Base-by-base conservation (phyloP, 2,113 vertebrate genomes). In the Larimichthys polyactis region DNA sequence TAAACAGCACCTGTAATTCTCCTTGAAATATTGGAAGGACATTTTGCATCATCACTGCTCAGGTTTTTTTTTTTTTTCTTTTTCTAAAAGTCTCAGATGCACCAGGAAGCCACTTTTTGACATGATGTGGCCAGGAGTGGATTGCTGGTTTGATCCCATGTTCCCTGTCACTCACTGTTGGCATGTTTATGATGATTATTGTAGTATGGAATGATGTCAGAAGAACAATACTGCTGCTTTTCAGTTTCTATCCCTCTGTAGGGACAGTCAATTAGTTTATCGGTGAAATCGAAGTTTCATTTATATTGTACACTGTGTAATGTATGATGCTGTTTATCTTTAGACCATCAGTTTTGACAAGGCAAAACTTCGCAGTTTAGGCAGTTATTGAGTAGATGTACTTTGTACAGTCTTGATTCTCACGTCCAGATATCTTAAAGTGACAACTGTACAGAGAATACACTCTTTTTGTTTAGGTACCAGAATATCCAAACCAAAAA, bases 1-100 rank as follows among this genome's bases (percentile, higher is more conserved):
- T 66, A 75, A 90, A 83, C 79, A 78, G 59, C 83, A 87, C 68
- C 84, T 88, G 68, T 72, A 72, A 77, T 80, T 82, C 76, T 51
- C 74, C 78, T 81, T 87, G 55, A 87, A 81, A 81, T 78, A 75
- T 48, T 43, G 65, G 54, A 55, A 86, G 84, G 81, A 10, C n/a
- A n/a, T n/a, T n/a, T n/a, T n/a, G n/a, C n/a, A n/a, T n/a, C n/a
- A n/a, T n/a, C n/a, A n/a, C n/a, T n/a, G n/a, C n/a, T n/a, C n/a
- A n/a, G n/a, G n/a, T n/a, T n/a, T n/a, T n/a, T n/a, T n/a, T n/a
- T n/a, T n/a, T n/a, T n/a, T n/a, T n/a, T n/a, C n/a, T n/a, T n/a
- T n/a, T n/a, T n/a, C n/a, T n/a, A n/a, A n/a, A n/a, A n/a, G n/a
- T n/a, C n/a, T n/a, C n/a, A n/a, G n/a, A n/a, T n/a, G n/a, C n/a